Evolutionary conservation across 2,113 vertebrate genomes (phyloP), one percentile per base, ranked within the genome.

Genomic region (Tamias sibiricus): DNA sequence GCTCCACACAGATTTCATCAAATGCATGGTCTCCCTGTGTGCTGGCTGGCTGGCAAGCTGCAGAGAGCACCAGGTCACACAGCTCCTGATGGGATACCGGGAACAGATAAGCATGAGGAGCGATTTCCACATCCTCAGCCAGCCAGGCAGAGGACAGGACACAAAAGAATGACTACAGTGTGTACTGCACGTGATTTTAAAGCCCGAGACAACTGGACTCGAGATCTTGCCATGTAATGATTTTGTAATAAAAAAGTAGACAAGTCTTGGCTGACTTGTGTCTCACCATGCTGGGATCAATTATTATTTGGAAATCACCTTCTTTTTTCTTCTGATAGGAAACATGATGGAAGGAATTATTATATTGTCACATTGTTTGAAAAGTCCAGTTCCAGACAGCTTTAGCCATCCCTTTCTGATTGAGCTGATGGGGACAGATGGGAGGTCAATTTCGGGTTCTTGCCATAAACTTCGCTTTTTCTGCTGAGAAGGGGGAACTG

Each of bases 61-160:
- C 86, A 96, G 76, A 96, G 59, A 90, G 59, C 57, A 94, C 85
- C 96, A 96, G 96, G 96, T 97, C 90, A 81, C 89, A 98, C 93
- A 89, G 64, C n/a, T 97, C 96, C 72, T 97, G 96, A 64, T 30
- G 89, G 69, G 49, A 91, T 94, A 96, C 66, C 84, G 87, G 87
- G 87, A 98, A 97, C 4, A 98, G 93, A 97, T 97, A 97, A 96
- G 97, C 57, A 87, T 95, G 92, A 97, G 0, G 0, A 91, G 54
- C 68, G 86, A 96, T 98, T 99, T 98, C 97, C 97, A 98, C 86
- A 0, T 7, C 54, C 52, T 91, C 81, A 87, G 94, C 94, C 97
- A 98, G 87, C 95, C 96, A 95, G 88, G 97, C 86, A 95, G 57
- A 96, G 90, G 92, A 54, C 76, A 17, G 84, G 77, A 91, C 74